Evolutionary conservation across 2,888 invertebrate genomes (phyloP).

Genomic region (Troides oblongomaculatus): DNA sequence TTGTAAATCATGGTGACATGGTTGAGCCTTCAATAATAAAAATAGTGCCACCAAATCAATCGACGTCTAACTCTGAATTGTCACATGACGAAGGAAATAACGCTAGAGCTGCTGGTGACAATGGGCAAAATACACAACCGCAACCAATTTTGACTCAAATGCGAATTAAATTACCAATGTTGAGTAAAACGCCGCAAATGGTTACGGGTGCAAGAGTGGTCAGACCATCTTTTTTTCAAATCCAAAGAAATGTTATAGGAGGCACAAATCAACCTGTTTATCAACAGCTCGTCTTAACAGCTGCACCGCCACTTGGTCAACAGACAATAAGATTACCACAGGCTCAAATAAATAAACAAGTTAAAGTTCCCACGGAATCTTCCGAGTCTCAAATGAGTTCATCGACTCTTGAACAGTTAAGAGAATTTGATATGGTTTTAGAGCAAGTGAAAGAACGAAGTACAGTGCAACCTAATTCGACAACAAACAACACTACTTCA

Average conservation of each 20-base stretch:
- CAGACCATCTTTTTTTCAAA: conserved; percentile 78
- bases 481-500: conserved; percentile 43
- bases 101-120: conserved; percentile 49
- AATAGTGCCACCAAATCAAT: conserved; percentile 65
- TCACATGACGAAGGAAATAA: conserved; percentile 56
- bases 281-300: conserved; percentile 73
- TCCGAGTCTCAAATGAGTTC: conserved; percentile 84
- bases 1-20: conserved; percentile 49
- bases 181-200: conserved; percentile 77
- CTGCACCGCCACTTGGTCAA: conserved; percentile 70
- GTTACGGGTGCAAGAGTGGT: conserved; percentile 80
- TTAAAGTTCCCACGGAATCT: conserved; percentile 57
- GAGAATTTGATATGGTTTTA: conserved; percentile 89
- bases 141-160: conserved; percentile 76
- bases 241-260: conserved; percentile 81
- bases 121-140: conserved; percentile 50
- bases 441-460: conserved; percentile 90
- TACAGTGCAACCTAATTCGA: conserved; percentile 77
- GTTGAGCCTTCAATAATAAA: conserved; percentile 69
- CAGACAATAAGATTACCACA: conserved; percentile 68
- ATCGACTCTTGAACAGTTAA: conserved; percentile 86
- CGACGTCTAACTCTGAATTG: conserved; percentile 47
- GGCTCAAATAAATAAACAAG: conserved; percentile 47
- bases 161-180: conserved; percentile 76
- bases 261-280: conserved; percentile 77